A percentile compares a stretch with the other conserved stretches of the same genome.
phyloP scores from a whole-genome alignment of 2,113 vertebrate species.

The Fukomys damarensis region DNA sequence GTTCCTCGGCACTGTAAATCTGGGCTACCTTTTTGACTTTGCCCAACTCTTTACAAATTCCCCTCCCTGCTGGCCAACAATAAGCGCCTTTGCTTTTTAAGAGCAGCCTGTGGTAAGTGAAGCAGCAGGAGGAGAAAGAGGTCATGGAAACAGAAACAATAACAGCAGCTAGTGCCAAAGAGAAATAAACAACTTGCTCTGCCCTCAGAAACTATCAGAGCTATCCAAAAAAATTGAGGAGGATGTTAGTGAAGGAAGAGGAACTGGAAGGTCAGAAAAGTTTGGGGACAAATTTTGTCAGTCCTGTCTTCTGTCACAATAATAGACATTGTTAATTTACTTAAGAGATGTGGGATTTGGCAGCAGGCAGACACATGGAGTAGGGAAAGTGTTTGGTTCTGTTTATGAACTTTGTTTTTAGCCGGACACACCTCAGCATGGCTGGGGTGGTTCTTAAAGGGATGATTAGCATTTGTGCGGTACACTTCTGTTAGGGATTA shows the following conservation, averaged over 20 bases:
- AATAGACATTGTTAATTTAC: constrained; percentile 4
- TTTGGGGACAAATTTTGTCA: not conserved
- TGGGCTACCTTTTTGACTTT: constrained; percentile 59
- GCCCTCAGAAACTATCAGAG: constrained; percentile 35
- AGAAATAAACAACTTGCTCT: constrained; percentile 50
- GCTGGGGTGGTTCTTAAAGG: not conserved
- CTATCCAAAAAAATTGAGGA: not conserved
- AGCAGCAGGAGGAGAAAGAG: constrained; percentile 37
- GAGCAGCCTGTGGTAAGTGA: constrained; percentile 8
- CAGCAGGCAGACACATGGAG: not conserved
- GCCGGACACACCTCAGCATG: not conserved
- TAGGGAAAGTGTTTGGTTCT: not conserved
- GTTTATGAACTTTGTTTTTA: not conserved
- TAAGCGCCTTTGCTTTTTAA: not conserved
- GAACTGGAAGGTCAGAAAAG: not conserved
- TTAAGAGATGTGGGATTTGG: constrained; percentile 2
- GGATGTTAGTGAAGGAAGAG: not conserved
- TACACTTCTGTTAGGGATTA: not conserved
- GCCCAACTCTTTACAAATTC: not conserved
- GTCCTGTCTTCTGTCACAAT: not conserved
- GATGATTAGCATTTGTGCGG: not conserved
- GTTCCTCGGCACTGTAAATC: constrained; percentile 14
- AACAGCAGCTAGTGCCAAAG: not conserved
- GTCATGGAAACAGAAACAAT: not conserved
- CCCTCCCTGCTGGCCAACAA: not conserved